These are phyloP conservation scores for Eutolmus rufibarbis DNA, from an alignment of 2,888 invertebrate genomes.

Conservation along the genomic window DNA sequence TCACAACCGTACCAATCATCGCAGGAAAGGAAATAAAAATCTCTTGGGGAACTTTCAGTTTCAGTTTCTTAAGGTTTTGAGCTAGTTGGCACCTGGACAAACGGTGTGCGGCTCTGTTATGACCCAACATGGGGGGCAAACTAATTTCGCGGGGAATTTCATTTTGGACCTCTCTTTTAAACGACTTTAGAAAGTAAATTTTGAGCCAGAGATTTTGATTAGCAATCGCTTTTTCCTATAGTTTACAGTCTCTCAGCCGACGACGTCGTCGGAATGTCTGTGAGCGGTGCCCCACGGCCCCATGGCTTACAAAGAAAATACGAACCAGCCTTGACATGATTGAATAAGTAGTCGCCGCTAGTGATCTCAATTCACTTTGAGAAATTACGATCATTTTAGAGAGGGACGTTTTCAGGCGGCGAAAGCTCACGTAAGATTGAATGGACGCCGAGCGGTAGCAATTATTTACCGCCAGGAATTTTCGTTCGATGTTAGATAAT, in stretches of 20 bases:
- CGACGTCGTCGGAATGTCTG: neutral
- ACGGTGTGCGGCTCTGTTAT: neutral
- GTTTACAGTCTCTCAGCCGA: neutral
- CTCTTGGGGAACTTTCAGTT: slow-evolving; percentile 6
- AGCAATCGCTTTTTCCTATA: neutral
- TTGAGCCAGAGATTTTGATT: neutral
- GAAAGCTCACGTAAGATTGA: neutral
- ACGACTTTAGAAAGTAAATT: neutral
- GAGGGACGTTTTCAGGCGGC: neutral
- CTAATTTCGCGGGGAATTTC: neutral
- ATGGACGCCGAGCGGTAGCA: neutral
- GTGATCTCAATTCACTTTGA: slow-evolving; percentile 1
- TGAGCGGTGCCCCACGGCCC: neutral
- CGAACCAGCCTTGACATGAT: slow-evolving; percentile 7
- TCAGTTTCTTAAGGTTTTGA: slow-evolving; percentile 7
- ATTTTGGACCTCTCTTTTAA: neutral
- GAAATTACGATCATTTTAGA: neutral
- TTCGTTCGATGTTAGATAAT: neutral
- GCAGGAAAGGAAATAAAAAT: neutral
- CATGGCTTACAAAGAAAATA: neutral
- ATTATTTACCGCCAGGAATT: neutral
- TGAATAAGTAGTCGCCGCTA: neutral
- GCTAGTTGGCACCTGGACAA: neutral
- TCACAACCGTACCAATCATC: neutral
- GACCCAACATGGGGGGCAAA: neutral